Evolutionary conservation across 2,113 vertebrate genomes (phyloP), one percentile per base, ranked within the genome.

Genomic region (Rhineura floridana): DNA sequence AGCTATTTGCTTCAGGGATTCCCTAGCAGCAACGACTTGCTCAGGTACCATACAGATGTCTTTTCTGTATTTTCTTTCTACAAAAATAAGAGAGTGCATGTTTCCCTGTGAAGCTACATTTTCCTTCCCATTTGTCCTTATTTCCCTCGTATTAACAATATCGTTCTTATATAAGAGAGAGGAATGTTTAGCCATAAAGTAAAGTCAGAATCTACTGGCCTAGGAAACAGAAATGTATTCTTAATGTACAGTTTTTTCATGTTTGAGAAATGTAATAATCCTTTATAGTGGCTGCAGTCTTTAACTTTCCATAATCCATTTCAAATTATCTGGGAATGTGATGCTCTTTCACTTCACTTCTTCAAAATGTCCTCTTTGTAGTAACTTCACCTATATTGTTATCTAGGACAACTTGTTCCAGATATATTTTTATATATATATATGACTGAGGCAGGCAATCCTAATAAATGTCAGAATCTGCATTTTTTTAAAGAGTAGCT

Each of bases 1-100:
- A 99, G 98, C 91, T 98, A 98, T 92, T 95, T 99, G 90, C 98
- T 99, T 55, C 99, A 99, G 86, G 98, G 98, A 83, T 99, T 99
- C 86, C 98, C 98, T 46, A 98, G 96, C 96, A 97, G 97, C 55
- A 98, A 98, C 9, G 98, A 99, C 93, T 96, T 99, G 36, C 98
- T 99, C 94, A 97, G 98, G 98, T 99, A 96, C 80, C n/a, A 28
- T 39, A 33, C 6, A 36, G 23, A 2, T n/a, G 1, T 63, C 55
- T 9, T 59, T 86, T 1, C 9, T 59, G n/a, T 19, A 46, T 33
- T 42, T 50, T 48, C 42, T 67, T 69, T 36, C 8, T 69, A 7
- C 10, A 36, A 65, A 82, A 63, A 48, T 19, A 36, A 70, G 25
- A 42, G 36, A 80, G 6, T 50, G 13, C 42, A 52, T 65, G 30